phyloP scores from a whole-genome alignment of 1,140 invertebrate genomes.

The Aleiodes sp. region DNA sequence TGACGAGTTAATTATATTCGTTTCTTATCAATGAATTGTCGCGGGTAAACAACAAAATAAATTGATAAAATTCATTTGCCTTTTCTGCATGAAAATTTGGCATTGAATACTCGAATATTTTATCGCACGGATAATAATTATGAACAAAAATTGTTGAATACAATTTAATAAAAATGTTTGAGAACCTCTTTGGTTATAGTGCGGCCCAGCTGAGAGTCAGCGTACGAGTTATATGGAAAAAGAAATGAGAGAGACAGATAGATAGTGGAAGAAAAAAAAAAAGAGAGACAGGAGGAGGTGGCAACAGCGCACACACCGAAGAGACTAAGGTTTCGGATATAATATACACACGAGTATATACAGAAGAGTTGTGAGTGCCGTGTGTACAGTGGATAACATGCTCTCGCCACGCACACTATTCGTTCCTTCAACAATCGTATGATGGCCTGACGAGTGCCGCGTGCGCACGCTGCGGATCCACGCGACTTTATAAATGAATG shows the following conservation, averaged over 20 bases:
- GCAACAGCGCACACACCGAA: constrained; percentile 58
- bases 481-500: constrained; percentile 46
- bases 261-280: neutral
- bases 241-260: neutral
- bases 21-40: neutral
- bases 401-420: constrained; percentile 39
- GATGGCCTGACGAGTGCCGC: constrained; percentile 26
- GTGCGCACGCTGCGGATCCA: constrained; percentile 39
- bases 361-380: constrained; percentile 4
- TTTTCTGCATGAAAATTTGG: too few relatives aligned
- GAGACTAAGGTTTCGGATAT: too few relatives aligned
- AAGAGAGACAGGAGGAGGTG: constrained; percentile 45
- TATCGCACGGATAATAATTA: neutral
- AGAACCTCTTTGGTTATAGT: constrained; percentile 40
- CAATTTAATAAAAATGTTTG: constrained; percentile 26
- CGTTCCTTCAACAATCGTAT: constrained; percentile 9
- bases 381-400: constrained; percentile 46
- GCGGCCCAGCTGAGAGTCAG: constrained; percentile 54
- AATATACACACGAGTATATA: neutral
- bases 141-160: too few relatives aligned
- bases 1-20: too few relatives aligned
- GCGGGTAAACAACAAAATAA: too few relatives aligned
- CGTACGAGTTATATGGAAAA: constrained; percentile 39
- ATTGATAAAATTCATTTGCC: too few relatives aligned
- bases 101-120: too few relatives aligned